These are phyloP conservation scores for Drosophila sordidapex DNA, from an alignment of 2,888 invertebrate species.

Conservation along the genomic window DNA sequence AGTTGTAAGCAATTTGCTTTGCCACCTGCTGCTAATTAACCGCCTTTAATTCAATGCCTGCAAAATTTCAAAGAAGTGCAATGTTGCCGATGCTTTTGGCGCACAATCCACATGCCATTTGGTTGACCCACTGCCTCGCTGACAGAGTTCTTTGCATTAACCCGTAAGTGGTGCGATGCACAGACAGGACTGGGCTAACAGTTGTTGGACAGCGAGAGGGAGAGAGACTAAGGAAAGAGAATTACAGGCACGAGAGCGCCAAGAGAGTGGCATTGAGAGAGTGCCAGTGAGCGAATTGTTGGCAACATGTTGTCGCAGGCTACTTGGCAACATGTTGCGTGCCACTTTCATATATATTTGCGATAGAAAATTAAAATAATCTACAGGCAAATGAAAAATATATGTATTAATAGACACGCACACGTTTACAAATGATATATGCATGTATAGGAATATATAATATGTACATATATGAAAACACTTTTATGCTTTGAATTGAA, in stretches of 20 bases:
- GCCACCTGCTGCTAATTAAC: constrained; percentile 73
- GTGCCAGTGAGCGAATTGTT: constrained; percentile 22
- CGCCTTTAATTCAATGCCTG: constrained; percentile 69
- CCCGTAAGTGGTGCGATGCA: constrained; percentile 41
- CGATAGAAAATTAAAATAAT: constrained; percentile 73
- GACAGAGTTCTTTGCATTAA: constrained; percentile 74
- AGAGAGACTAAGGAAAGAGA: not conserved
- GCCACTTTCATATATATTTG: constrained; percentile 57
- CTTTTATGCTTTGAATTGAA: constrained; percentile 38
- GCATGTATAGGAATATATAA: constrained; percentile 1
- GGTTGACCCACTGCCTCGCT: constrained; percentile 74
- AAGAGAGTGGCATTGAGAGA: constrained; percentile 10
- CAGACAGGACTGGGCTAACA: constrained; percentile 39
- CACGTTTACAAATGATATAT: not conserved
- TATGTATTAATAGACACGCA: constrained; percentile 10
- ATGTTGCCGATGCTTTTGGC: constrained; percentile 12
- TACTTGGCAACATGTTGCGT: constrained; percentile 57
- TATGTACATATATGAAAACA: not conserved
- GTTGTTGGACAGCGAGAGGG: constrained; percentile 13
- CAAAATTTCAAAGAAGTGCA: constrained; percentile 63
- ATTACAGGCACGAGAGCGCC: not conserved
- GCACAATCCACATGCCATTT: constrained; percentile 34
- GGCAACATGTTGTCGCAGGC: constrained; percentile 46
- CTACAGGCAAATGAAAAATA: constrained; percentile 44
- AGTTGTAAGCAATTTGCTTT: constrained; percentile 66